Evolutionary conservation across 2,113 vertebrate species (phyloP).

Genomic region (Rhinolophus sinicus): DNA sequence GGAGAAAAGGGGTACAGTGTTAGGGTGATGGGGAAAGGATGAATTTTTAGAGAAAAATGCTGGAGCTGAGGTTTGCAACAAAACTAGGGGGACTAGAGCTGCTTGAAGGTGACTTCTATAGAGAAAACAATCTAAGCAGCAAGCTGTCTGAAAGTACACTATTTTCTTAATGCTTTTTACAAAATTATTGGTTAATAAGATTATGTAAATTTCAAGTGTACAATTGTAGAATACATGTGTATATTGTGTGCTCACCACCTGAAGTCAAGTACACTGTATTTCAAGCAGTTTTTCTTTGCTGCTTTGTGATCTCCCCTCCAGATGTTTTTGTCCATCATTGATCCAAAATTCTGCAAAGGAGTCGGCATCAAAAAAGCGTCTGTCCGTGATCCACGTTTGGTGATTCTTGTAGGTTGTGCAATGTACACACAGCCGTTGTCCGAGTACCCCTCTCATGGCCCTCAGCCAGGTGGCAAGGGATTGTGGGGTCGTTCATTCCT

Average conservation of each 20-base stretch:
- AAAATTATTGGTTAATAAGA: background rate
- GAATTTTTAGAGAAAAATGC: slow-evolving; percentile 20
- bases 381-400: background rate
- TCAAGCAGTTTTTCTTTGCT: background rate
- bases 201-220: background rate
- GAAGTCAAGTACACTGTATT: background rate
- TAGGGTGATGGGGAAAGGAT: background rate
- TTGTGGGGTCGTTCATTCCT: background rate
- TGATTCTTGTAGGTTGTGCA: background rate
- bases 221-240: background rate
- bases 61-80: background rate
- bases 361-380: background rate
- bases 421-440: too few species aligned
- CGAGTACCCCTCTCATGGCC: background rate
- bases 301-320: background rate
- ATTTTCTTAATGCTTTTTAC: background rate
- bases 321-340: background rate
- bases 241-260: background rate
- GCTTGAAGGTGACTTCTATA: background rate
- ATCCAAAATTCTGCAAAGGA: background rate
- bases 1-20: background rate
- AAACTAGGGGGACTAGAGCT: background rate
- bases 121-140: background rate
- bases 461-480: background rate
- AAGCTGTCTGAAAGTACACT: background rate